Conservation (phyloP, 2,797 vertebrate species). For the Lutjanus campechanus region DNA sequence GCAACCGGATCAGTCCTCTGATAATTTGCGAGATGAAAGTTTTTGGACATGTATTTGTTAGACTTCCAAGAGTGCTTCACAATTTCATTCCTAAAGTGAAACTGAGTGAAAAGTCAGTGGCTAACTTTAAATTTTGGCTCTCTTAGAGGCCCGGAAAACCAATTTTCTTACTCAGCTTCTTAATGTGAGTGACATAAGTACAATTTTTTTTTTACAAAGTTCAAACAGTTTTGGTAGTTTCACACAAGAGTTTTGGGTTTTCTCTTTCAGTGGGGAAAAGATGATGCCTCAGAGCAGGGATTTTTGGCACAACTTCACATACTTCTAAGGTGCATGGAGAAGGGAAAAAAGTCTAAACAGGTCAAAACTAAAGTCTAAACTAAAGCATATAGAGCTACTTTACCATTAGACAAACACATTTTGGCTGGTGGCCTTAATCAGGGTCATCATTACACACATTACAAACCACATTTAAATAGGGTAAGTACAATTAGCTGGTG, state of each 20-base stretch:
- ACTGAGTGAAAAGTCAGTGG: background rate
- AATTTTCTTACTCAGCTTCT: background rate
- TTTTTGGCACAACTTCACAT: no score
- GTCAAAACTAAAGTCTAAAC: no score
- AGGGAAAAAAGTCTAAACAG: no score
- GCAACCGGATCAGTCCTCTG: background rate
- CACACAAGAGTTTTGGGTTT: background rate
- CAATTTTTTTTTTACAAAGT: background rate
- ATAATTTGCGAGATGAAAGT: constrained; percentile 20
- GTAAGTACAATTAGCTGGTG: no score
- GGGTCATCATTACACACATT: no score
- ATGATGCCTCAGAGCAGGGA: background rate
- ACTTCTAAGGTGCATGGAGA: no score
- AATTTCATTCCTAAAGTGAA: constrained; percentile 15
- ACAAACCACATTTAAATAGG: no score
- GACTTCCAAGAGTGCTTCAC: constrained; percentile 10
- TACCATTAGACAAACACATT: no score
- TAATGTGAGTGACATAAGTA: background rate
- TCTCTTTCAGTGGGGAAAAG: background rate
- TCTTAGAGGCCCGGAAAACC: background rate
- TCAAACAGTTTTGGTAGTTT: background rate
- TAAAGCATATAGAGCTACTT: no score
- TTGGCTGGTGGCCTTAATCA: no score
- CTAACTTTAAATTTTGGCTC: background rate
- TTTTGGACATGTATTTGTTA: constrained; percentile 8